These are phyloP conservation scores for Sinosuthora webbiana DNA, from an alignment of 2,113 vertebrate species.

Conservation along the genomic window DNA sequence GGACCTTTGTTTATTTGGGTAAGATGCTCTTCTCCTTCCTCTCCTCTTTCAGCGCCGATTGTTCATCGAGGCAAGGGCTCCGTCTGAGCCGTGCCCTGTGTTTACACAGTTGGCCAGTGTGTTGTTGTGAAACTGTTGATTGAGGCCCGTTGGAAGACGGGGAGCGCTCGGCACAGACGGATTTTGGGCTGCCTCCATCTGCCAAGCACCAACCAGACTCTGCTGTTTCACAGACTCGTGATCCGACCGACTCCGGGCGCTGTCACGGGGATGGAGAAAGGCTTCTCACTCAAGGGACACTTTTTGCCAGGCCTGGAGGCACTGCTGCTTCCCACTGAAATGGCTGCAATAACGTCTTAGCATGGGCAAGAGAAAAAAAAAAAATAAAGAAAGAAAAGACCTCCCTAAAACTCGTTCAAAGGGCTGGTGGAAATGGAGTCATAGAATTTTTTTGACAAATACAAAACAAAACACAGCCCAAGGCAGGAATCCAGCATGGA, in stretches of 20 bases:
- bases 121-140: conserved; percentile 44
- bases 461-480: conserved; percentile 51
- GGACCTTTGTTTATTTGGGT: conserved; percentile 33
- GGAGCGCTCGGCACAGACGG: neutral
- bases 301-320: conserved; percentile 53
- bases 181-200: neutral
- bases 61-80: neutral
- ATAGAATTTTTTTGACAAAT: conserved; percentile 59
- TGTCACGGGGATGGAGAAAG: conserved; percentile 45
- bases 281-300: conserved; percentile 26
- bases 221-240: conserved; percentile 9
- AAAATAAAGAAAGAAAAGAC: conserved; percentile 18
- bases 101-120: neutral
- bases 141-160: conserved; percentile 1
- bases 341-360: conserved; percentile 44
- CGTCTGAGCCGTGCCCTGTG: neutral
- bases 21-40: conserved; percentile 21
- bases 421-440: conserved; percentile 42
- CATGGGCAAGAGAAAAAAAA: conserved; percentile 23
- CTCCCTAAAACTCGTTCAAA: conserved; percentile 61
- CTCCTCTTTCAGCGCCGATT: neutral
- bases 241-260: neutral
- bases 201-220: conserved; percentile 28
- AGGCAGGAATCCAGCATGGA: conserved; percentile 58
- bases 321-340: conserved; percentile 37